Percentiles rank a stretch among this genome's conserved stretches.
Evolutionary conservation across 2,113 vertebrate genomes (phyloP).

Genomic region (Ceyx margarethae): DNA sequence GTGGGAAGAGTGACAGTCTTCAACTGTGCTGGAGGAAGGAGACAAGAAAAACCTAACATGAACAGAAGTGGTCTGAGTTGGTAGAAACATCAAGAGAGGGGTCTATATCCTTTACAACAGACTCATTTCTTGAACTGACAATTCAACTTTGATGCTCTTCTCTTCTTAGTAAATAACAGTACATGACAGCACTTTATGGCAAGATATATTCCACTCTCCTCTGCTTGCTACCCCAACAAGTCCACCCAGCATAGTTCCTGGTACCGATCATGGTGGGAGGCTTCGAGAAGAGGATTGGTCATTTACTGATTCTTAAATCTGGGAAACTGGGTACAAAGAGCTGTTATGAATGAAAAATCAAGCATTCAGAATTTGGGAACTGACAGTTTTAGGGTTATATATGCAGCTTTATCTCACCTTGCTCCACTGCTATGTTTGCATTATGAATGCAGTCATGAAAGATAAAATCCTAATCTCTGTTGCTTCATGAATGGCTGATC

Average conservation of each 20-base stretch:
- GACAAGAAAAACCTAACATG: background rate
- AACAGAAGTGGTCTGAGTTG: background rate
- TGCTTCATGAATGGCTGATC: background rate
- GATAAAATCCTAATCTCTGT: background rate
- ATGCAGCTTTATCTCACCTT: background rate
- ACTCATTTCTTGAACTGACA: background rate
- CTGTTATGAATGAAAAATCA: background rate
- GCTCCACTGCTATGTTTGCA: background rate
- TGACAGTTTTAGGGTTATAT: background rate
- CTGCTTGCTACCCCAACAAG: background rate
- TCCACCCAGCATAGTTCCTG: background rate
- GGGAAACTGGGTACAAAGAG: background rate
- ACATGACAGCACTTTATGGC: background rate
- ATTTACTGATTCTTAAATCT: background rate
- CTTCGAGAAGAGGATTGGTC: background rate
- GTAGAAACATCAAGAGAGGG: background rate
- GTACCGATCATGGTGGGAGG: background rate
- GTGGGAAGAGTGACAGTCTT: background rate
- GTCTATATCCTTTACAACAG: background rate
- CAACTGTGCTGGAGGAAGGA: background rate
- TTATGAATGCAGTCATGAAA: background rate
- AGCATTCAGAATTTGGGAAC: background rate
- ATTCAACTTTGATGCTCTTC: background rate
- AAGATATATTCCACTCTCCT: accelerated
- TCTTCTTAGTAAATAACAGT: background rate